Percentiles rank a stretch among this genome's conserved stretches.
Evolutionary conservation across 2,888 invertebrate species (phyloP).

Genomic region (Apamea monoglypha): DNA sequence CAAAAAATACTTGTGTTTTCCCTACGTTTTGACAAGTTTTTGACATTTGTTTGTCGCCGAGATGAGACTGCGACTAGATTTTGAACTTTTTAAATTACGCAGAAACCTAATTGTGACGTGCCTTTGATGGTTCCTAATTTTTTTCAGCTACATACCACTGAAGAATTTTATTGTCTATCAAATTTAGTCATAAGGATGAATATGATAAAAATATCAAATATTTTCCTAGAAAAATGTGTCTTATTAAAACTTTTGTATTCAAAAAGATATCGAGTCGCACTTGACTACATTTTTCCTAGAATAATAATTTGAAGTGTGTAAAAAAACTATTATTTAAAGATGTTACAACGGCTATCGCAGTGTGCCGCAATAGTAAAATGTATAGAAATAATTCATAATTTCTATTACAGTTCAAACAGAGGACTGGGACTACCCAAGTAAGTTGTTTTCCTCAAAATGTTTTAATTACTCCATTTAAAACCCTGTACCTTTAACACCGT

Average conservation of each 20-base stretch:
- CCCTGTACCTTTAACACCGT: conserved; percentile 7
- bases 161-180: neutral
- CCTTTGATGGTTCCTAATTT: neutral
- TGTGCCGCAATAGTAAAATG: neutral
- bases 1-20: too few species aligned
- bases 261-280: neutral
- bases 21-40: too few species aligned
- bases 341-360: neutral
- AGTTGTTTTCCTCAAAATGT: conserved; percentile 48
- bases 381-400: neutral
- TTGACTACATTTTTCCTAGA: neutral
- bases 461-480: conserved; percentile 31
- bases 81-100: too few species aligned
- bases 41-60: too few species aligned
- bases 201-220: neutral
- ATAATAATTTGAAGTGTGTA: neutral
- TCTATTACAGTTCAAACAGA: neutral
- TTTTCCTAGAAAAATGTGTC: too few species aligned
- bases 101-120: neutral
- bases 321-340: too few species aligned
- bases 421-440: conserved; percentile 70
- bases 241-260: neutral
- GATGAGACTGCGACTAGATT: too few species aligned
- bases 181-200: neutral
- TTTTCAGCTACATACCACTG: neutral